phyloP scores from a whole-genome alignment of 2,888 invertebrate genomes.

The Creontiades dilutus region DNA sequence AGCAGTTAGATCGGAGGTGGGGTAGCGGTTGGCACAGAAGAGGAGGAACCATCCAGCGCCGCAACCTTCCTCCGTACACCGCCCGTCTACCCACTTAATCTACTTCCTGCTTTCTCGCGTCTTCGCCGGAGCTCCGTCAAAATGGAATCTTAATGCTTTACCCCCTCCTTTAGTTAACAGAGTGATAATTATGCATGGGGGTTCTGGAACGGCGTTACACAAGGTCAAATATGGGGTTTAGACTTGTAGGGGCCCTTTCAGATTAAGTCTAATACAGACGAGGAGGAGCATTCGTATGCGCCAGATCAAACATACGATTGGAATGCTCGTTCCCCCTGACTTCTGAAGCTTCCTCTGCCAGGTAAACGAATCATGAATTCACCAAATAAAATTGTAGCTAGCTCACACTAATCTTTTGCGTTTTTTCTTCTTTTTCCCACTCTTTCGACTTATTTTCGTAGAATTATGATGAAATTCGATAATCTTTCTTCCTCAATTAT shows the following conservation, averaged over 20 bases:
- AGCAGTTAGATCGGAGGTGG: neutral
- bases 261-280: too few relatives aligned
- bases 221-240: neutral
- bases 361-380: too few relatives aligned
- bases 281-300: too few relatives aligned
- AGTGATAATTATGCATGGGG: constrained; percentile 29
- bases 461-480: too few relatives aligned
- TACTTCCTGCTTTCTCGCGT: neutral
- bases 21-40: neutral
- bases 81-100: constrained; percentile 43
- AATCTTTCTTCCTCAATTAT: too few relatives aligned
- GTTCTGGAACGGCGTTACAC: neutral
- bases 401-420: too few relatives aligned
- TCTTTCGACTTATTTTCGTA: too few relatives aligned
- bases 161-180: neutral
- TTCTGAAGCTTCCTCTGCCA: too few relatives aligned
- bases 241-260: neutral
- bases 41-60: neutral
- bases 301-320: too few relatives aligned
- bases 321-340: too few relatives aligned
- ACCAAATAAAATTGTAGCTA: too few relatives aligned
- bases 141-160: constrained; percentile 44
- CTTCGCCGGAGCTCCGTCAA: constrained; percentile 1
- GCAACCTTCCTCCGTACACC: neutral
- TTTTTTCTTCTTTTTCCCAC: too few relatives aligned